Evolutionary conservation across 2,797 vertebrate genomes (phyloP).

Genomic region (Neostethus bicornis): DNA sequence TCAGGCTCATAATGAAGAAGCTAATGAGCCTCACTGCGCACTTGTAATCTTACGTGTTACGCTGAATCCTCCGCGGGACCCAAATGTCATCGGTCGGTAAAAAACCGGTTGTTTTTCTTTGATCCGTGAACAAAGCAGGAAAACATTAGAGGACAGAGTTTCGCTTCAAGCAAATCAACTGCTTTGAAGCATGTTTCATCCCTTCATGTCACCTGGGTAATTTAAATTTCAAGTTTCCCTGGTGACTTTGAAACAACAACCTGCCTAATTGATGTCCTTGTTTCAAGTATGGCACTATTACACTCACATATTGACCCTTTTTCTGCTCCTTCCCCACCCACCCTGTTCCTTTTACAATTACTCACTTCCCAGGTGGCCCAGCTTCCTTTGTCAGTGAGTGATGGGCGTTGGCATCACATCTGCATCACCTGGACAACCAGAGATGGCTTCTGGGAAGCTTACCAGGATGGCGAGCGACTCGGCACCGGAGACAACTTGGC

Average conservation of each 20-base stretch:
- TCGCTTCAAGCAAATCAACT: constrained; percentile 50
- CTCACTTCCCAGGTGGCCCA: constrained; percentile 86
- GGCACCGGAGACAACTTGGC: constrained; percentile 97
- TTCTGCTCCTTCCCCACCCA: not conserved
- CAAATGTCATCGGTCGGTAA: constrained; percentile 59
- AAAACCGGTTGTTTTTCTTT: constrained; percentile 66
- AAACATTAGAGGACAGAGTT: constrained; percentile 40
- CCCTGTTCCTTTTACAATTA: not conserved
- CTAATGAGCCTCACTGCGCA: constrained; percentile 54
- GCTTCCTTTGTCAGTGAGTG: constrained; percentile 92
- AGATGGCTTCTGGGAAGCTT: constrained; percentile 98
- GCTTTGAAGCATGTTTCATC: constrained; percentile 66
- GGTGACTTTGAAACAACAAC: constrained; percentile 59
- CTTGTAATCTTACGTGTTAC: constrained; percentile 28
- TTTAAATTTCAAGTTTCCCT: constrained; percentile 55
- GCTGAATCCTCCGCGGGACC: constrained; percentile 49
- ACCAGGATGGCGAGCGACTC: constrained; percentile 95
- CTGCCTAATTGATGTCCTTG: constrained; percentile 59
- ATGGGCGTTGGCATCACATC: constrained; percentile 97
- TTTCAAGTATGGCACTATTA: constrained; percentile 52
- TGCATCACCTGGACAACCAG: constrained; percentile 97
- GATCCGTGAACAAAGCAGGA: constrained; percentile 61
- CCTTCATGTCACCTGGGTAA: constrained; percentile 71
- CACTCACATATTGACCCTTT: constrained; percentile 10
- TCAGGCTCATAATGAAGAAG: constrained; percentile 19